A percentile compares a stretch with the other conserved stretches of the same genome.
These are phyloP conservation scores for Diploscapter pachys DNA, from an alignment of 1,140 invertebrate genomes.

Conservation along the genomic window DNA sequence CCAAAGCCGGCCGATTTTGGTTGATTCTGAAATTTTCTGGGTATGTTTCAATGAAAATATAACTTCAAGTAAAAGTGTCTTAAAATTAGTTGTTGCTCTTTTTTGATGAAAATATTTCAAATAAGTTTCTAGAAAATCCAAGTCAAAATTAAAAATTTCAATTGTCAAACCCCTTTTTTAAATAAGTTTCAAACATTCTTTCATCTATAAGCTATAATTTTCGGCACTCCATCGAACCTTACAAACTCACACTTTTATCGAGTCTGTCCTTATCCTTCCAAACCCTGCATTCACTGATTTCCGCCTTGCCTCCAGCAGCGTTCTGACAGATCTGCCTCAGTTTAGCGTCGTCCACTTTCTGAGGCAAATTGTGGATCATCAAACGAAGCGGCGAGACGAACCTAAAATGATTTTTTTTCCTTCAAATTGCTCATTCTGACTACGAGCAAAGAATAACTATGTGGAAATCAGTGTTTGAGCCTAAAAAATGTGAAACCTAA, in stretches of 20 bases:
- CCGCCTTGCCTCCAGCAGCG: conserved; percentile 1
- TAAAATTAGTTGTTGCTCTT: no score
- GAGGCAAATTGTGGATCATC: conserved; percentile 32
- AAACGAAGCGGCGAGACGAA: conserved; percentile 31
- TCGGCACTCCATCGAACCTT: neutral
- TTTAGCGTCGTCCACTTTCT: conserved; percentile 25
- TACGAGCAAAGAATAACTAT: no score
- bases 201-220: no score
- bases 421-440: no score
- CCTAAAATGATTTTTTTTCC: conserved; percentile 8
- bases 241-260: conserved; percentile 11
- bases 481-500: no score
- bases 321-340: conserved; percentile 23
- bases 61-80: no score
- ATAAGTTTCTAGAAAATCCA: no score
- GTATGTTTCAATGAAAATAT: conserved; percentile 1
- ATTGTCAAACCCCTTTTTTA: no score
- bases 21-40: conserved; percentile 16
- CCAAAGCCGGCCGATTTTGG: conserved; percentile 83
- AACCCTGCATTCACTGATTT: conserved; percentile 26
- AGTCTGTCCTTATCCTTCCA: conserved; percentile 30
- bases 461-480: no score
- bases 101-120: no score
- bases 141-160: no score
- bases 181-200: no score